Evolutionary conservation across 2,113 vertebrate species (phyloP).

Genomic region (Ammospiza caudacuta): DNA sequence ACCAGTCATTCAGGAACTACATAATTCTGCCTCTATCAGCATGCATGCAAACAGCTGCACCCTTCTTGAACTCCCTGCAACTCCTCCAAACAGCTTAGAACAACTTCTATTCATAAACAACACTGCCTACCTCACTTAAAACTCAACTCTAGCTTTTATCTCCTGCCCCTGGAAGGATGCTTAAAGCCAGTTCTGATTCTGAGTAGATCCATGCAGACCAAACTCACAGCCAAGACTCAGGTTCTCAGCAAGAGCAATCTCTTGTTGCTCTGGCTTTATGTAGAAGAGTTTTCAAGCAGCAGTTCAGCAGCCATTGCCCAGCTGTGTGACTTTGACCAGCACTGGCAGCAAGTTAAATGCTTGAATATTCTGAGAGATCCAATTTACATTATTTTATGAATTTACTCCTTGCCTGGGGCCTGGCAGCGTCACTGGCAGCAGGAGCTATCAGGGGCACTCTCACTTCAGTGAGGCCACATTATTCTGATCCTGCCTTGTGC

Average conservation of each 20-base stretch:
- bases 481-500: neutral
- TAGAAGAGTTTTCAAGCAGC: neutral
- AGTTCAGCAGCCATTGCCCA: neutral
- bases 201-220: neutral
- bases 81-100: neutral
- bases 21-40: neutral
- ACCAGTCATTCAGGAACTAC: neutral
- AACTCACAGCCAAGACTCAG: neutral
- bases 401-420: neutral
- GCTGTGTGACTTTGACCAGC: neutral
- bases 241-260: neutral
- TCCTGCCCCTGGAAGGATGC: neutral
- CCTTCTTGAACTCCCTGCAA: neutral
- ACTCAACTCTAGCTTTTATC: neutral
- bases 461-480: neutral
- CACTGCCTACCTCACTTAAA: neutral
- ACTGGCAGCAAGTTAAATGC: neutral
- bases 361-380: neutral
- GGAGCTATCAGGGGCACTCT: neutral
- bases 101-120: neutral
- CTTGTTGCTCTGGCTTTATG: neutral
- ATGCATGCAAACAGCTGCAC: neutral
- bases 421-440: neutral
- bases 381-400: slow-evolving; percentile 9
- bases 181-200: neutral